Conservation (phyloP, 1,140 invertebrate genomes). For the Mylabris phalerata region DNA sequence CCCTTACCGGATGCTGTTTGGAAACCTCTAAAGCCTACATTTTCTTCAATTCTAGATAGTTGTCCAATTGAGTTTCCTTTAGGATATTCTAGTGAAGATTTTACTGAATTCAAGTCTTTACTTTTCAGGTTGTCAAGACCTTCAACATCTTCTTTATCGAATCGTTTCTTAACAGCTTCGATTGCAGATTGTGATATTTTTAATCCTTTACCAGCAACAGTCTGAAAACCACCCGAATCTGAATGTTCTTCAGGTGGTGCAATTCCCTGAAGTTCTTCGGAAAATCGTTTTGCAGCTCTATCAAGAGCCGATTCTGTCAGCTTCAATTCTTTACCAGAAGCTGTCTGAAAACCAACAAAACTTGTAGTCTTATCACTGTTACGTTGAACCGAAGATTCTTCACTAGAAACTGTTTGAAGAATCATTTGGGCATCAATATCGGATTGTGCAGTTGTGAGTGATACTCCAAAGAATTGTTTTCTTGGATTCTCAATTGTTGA, state of each 20-base stretch:
- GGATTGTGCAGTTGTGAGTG: not conserved
- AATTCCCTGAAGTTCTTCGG: conserved; percentile 2
- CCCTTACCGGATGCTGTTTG: not conserved
- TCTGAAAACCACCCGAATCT: conserved; percentile 8
- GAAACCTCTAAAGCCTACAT: conserved; percentile 14
- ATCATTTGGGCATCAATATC: too few relatives aligned
- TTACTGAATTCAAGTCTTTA: too few relatives aligned
- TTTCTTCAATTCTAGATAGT: not conserved
- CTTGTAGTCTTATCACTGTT: too few relatives aligned
- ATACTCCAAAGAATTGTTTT: not conserved
- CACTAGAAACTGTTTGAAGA: too few relatives aligned
- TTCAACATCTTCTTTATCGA: conserved; percentile 18
- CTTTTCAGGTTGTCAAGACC: not conserved
- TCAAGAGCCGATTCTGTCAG: conserved; percentile 37
- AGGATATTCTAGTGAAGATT: too few relatives aligned
- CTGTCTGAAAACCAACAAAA: conserved; percentile 28
- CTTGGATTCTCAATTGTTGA: not conserved
- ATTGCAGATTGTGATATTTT: conserved; percentile 11
- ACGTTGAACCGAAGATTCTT: too few relatives aligned
- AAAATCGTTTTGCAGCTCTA: conserved; percentile 25
- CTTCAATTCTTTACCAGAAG: conserved; percentile 35
- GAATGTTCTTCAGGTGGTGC: conserved; percentile 11
- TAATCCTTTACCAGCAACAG: not conserved
- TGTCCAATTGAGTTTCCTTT: too few relatives aligned
- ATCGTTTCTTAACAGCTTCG: conserved; percentile 23